Base-by-base conservation (phyloP, 2,888 invertebrate genomes). In the Netelia inedita region DNA sequence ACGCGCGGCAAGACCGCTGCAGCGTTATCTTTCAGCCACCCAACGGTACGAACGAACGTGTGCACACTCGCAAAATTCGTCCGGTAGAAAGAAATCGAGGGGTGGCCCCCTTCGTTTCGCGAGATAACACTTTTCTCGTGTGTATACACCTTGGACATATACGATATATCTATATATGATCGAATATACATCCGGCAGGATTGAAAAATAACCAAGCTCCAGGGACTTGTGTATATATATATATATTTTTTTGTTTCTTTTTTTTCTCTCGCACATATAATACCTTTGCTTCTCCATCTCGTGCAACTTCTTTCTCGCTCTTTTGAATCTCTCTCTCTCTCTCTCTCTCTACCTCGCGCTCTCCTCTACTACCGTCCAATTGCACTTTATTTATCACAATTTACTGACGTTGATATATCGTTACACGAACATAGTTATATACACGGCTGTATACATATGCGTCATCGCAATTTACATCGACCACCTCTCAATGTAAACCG, bases 361-460 rank as follows among this genome's bases (percentile, higher is more conserved):
- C 57, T 57, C 19, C 74, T 69, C 79, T 68, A 86, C 68, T 72
- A 69, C 57, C 83, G 53, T 83, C 80, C 91, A 92, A 92, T 92
- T 92, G 91, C 91, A 91, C 92, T 92, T 92, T 92, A 92, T 92
- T 92, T 92, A 92, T 92, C 92, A 92, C 92, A 91, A 92, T 92
- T 92, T 92, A 89, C 90, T 90, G 92, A 92, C 92, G 89, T 92
- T 92, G 92, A 92, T 92, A 90, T 91, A 92, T 92, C 90, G 90
- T 88, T 91, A 90, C 91, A 91, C 81, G 89, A 79, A 87, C 88
- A 84, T 65, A 65, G 14, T 6, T 41, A 16, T 59, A 53, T 55
- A 65, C 21, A 50, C 46, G 16, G 43, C 16, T 72, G 43, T 74
- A 76, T 83, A 81, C 87, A 90, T 89, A 88, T 88, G 90, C 90